phyloP scores from a whole-genome alignment of 2,888 invertebrate genomes.

The Coremacera marginata region DNA sequence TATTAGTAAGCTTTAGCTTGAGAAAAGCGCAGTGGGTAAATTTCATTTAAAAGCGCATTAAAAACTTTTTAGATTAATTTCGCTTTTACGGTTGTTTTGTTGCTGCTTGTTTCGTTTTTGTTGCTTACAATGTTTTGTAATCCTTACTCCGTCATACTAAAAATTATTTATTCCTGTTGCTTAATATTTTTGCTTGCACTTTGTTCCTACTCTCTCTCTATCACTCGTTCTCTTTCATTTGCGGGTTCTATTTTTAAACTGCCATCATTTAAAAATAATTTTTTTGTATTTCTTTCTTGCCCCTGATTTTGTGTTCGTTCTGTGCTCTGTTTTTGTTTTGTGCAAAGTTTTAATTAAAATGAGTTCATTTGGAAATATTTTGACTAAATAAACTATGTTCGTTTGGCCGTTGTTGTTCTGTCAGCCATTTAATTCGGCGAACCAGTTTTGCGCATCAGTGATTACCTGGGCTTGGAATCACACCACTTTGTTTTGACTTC shows the following conservation, averaged over 20 bases:
- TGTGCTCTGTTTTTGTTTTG: neutral
- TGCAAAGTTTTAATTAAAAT: slow-evolving; percentile 49
- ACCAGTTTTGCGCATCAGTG: slow-evolving; percentile 36
- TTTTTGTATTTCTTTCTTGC: neutral
- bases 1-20: no score
- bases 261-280: neutral
- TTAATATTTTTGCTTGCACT: neutral
- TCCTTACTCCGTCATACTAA: neutral
- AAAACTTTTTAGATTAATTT: slow-evolving; percentile 68
- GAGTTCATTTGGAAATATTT: slow-evolving; percentile 45
- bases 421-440: slow-evolving; percentile 39
- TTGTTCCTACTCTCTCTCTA: neutral
- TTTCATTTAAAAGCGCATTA: slow-evolving; percentile 67
- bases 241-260: no score
- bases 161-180: slow-evolving; percentile 1
- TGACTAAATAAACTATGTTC: slow-evolving; percentile 11
- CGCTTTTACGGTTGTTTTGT: slow-evolving; percentile 48
- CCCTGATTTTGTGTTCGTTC: neutral
- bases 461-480: no score
- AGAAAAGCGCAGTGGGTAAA: neutral
- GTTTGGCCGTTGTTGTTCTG: neutral
- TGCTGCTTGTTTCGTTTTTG: slow-evolving; percentile 47
- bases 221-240: no score
- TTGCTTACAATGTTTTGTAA: neutral
- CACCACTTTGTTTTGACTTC: no score